Evolutionary conservation across 2,113 vertebrate genomes (phyloP), one percentile per base, ranked within the genome.

Genomic region (Plestiodon gilberti): DNA sequence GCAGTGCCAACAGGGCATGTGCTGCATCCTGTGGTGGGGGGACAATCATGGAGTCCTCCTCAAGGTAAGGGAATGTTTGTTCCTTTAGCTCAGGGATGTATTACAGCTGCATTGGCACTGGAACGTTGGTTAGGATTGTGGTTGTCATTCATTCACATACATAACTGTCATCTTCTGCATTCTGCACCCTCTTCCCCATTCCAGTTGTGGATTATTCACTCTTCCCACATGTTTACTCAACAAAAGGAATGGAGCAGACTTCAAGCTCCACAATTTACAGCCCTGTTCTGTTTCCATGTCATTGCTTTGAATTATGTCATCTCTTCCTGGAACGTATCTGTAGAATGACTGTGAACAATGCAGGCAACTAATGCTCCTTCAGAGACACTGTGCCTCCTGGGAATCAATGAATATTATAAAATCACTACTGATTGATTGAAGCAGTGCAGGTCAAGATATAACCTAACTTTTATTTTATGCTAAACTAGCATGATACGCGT

Each of bases 241-340:
- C 33, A 78, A 86, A 38, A 89, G 77, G 40, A 77, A 59, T 9
- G 11, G 20, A 33, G 30, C 22, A 88, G 69, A 18, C 9, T 88
- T 28, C 57, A 80, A 71, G 3, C 35, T 92, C 13, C 11, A 55
- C 85, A 67, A 88, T 84, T 89, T 74, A 90, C 13, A 65, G 22
- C 7, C 8, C 62, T 67, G 22, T 43, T 88, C 48, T 76, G 57
- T 5, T 81, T 86, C 57, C 7, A 48, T 80, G 43, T 43, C 69
- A 64, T 40, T 55, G 40, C 88, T 92, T 81, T 83, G 76, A 91
- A 89, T 91, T 80, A 92, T 73, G 10, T 48, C 79, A n/a, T 87
- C 90, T 93, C 71, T 90, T 85, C 67, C 8, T 78, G 43, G 52
- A 84, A 73, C 30, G 57, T 76, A 22, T 40, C 23, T 83, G 28